Base-by-base conservation (phyloP, 1,140 invertebrate species). In the Saccostrea cuccullata region DNA sequence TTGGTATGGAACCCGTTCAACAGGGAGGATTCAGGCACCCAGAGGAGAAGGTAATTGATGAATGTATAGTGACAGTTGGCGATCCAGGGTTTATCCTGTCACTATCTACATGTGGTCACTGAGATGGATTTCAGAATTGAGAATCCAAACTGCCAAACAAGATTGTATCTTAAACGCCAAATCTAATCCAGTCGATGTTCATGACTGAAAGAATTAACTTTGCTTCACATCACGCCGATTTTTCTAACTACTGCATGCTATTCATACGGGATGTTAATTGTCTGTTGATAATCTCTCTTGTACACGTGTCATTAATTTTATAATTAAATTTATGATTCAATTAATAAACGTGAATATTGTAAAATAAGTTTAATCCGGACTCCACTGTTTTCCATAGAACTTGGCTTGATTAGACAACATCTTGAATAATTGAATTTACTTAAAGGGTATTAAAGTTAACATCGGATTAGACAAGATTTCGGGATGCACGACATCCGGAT, bases 121-220 rank as follows among this genome's bases (percentile, higher is more conserved):
- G 58, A 64, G 58, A 64, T 64, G 17, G n/a, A n/a, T 64, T 64
- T 64, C 58, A 64, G 58, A 64, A 64, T 64, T 64, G 58, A n/a
- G n/a, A 20, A 20, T n/a, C 17, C 5, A 20, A 64, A 64, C 58
- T n/a, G 58, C 17, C 58, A 64, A 64, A 64, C 58, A 64, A n/a
- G n/a, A 64, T 64, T 15, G 58, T 64, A n/a, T 20, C 58, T 64
- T 0, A n/a, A 64, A 64, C 15, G 17, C 58, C 58, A 20, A 5
- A 20, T 64, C 15, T 17, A 20, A 64, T 64, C 58, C 17, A 17
- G 58, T 64, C 15, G 58, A 64, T 64, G 58, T 17, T 2, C 58
- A 64, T n/a, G 58, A 64, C 17, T 64, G n/a, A 20, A 64, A 20
- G 58, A 20, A n/a, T 64, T 64, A 64, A 20, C 58, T 17, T 20